Base-by-base conservation (phyloP, 2,888 invertebrate genomes). In the Pediacus dermestoides region DNA sequence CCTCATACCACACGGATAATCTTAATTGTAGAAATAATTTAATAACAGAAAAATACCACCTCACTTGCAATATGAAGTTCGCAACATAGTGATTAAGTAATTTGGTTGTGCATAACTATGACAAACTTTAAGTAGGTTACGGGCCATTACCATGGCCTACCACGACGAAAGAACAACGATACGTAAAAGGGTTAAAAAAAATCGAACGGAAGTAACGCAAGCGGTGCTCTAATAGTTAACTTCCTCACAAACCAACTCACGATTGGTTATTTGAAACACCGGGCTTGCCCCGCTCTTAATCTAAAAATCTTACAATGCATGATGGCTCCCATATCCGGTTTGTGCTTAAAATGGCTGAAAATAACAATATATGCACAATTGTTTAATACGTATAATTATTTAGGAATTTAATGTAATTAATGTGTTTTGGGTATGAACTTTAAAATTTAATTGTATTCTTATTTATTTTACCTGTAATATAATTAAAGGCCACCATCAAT, bases 271-370 rank as follows among this genome's bases (percentile, higher is more conserved):
- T 49, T 34, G 22, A 47, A 46, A 44, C 52, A 53, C 51, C 53
- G 39, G 54, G 50, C 50, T 46, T 34, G 43, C 44, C 40, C 46
- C 23, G 39, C 31, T 44, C 34, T 33, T 51, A 53, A 57, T 57
- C 55, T 55, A 43, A 45, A 52, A 50, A 57, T 55, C 55, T 55
- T 46, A 42, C 46, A 52, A 52, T 52, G 53, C 50, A 57, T 55
- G 45, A 57, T 59, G 58, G 57, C 57, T 38, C 41, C 54, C 51
- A 52, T 52, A 53, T 59, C 58, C 58, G 55, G 56, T 44, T 45
- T 30, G 32, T 36, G 47, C 18, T 18, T 23, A 57, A 57, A 59
- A 59, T 59, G 58, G 58, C 52, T 37, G 46, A 40, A 42, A 34
- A n/a, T n/a, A 37, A 39, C 39, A 42, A 3, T 34, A 46, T 39